These are phyloP conservation scores for Lycaena phlaeas DNA, from an alignment of 2,888 invertebrate species.

Conservation along the genomic window DNA sequence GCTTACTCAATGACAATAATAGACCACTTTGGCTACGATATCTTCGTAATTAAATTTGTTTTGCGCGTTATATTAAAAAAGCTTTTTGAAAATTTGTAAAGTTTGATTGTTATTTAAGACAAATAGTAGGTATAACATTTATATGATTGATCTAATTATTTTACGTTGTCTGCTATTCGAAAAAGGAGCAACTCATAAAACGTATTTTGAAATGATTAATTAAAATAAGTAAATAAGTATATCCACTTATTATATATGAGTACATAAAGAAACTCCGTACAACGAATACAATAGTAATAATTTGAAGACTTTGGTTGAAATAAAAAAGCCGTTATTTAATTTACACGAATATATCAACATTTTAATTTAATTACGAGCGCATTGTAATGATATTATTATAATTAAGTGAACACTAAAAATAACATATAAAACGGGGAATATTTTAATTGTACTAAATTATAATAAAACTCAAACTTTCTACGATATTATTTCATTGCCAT, in stretches of 20 bases:
- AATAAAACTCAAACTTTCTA: conserved; percentile 6
- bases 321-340: background rate
- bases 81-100: no score
- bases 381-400: conserved; percentile 4
- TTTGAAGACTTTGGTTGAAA: no score
- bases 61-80: conserved; percentile 1
- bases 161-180: no score
- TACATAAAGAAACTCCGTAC: no score
- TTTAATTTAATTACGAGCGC: conserved; percentile 6
- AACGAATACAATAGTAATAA: no score
- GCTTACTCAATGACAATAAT: conserved; percentile 64
- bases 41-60: conserved; percentile 45
- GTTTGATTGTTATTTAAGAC: no score
- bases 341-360: background rate
- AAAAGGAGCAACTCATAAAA: no score
- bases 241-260: no score
- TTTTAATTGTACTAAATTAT: background rate
- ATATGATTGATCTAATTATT: no score
- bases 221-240: no score
- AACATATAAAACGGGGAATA: background rate
- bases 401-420: conserved; percentile 1
- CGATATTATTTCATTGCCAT: conserved; percentile 1
- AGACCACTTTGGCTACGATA: conserved; percentile 48
- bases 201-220: no score
- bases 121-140: no score